A percentile compares a stretch with the other conserved stretches of the same genome.
Evolutionary conservation across 1,140 invertebrate species (phyloP).

Genomic region (Trypoxylus dichotomus): DNA sequence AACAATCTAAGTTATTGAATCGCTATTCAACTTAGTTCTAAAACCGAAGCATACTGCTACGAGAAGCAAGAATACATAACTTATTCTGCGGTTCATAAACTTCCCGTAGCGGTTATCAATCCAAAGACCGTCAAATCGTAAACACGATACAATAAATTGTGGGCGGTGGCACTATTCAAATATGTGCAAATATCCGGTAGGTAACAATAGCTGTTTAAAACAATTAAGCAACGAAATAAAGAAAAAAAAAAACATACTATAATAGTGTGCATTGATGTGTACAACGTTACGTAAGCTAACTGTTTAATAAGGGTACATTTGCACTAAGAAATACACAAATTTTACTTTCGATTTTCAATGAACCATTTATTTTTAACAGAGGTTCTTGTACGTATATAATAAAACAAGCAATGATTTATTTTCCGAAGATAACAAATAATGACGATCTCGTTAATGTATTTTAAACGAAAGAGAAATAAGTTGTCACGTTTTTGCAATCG

Average conservation of each 20-base stretch:
- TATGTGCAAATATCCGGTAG: background rate
- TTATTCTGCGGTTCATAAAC: background rate
- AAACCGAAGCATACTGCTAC: too few species aligned
- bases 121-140: background rate
- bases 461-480: background rate
- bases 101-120: background rate
- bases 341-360: background rate
- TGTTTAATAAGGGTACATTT: background rate
- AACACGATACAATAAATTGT: background rate
- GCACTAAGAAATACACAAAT: background rate
- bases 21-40: too few species aligned
- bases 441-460: background rate
- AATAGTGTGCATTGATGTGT: background rate
- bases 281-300: background rate
- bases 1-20: too few species aligned
- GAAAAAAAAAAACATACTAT: background rate
- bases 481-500: too few species aligned
- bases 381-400: background rate
- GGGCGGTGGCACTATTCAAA: background rate
- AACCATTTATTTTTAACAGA: background rate
- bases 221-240: background rate
- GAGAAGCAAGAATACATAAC: background rate
- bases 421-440: background rate
- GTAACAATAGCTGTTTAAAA: conserved; percentile 4
- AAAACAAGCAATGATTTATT: background rate